Base-by-base conservation (phyloP, 2,888 invertebrate genomes). In the Colletes collaris region DNA sequence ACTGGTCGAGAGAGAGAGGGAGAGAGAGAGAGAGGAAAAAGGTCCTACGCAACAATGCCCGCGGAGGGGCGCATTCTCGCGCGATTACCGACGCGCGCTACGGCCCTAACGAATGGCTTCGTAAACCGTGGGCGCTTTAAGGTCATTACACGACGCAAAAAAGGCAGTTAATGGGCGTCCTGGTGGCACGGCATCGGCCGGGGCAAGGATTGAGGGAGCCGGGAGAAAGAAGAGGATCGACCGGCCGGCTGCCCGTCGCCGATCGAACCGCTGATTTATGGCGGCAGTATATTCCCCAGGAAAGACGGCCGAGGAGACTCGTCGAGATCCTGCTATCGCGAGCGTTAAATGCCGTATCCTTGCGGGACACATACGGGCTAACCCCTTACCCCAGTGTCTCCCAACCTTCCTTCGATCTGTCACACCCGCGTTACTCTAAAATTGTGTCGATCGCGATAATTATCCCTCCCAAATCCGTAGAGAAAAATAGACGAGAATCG, bases 81-180 rank as follows among this genome's bases (percentile, higher is more conserved):
- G 87, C 86, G 87, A 87, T 87, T 88, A 87, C 83, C 79, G 75
- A 82, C 85, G 86, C 86, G 81, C 79, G 72, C 79, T 76, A 56
- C 70, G 76, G 71, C 82, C 81, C 82, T 88, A 90, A 90, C 89
- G 89, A 89, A 90, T 88, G 89, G 87, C 87, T 88, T 86, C 89
- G 89, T 87, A 89, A 90, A 90, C 82, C 85, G 86, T 87, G 88
- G 85, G 72, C 82, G 88, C 87, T 89, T 89, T 87, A 85, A 88
- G 88, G 89, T 88, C 89, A 88, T 90, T 90, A 89, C 88, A 84
- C 87, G 79, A 80, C 78, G 89, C 83, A 90, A 89, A 88, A 91
- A 89, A 86, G 84, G 71, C 81, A 87, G 86, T 86, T 88, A 89
- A 89, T 87, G 84, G 88, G 71, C 87, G 81, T 79, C 83, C 81